phyloP scores from a whole-genome alignment of 2,888 invertebrate species.

The Siphonodentalium dalli region DNA sequence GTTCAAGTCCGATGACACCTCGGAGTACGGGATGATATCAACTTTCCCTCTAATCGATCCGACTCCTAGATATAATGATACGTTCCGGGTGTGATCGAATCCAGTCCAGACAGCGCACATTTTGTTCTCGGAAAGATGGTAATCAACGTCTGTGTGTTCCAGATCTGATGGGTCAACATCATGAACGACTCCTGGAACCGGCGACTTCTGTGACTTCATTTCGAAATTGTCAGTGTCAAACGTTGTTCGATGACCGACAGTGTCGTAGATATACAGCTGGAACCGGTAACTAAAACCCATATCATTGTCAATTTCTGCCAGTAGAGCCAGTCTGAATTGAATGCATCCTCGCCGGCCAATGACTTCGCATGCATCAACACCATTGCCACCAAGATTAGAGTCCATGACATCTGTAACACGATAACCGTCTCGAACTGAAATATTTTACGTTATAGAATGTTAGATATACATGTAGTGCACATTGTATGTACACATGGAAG shows the following conservation, averaged over 20 bases:
- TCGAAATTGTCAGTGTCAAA: conserved; percentile 15
- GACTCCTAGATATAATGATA: conserved; percentile 17
- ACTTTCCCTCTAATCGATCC: conserved; percentile 5
- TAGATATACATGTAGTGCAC: no score
- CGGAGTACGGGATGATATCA: conserved; percentile 15
- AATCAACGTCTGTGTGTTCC: conserved; percentile 11
- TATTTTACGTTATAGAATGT: no score
- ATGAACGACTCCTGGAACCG: conserved; percentile 20
- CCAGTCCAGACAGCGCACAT: conserved; percentile 22
- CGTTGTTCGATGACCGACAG: conserved; percentile 29
- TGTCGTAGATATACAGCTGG: conserved; percentile 28
- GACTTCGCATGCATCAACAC: no score
- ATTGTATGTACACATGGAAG: no score
- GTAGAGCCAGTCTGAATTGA: conserved; percentile 10
- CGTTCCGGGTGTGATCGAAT: conserved; percentile 16
- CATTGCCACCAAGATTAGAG: no score
- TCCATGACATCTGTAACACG: no score
- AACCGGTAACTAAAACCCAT: conserved; percentile 10
- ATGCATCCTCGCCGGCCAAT: no score
- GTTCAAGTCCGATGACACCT: neutral
- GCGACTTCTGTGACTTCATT: conserved; percentile 25
- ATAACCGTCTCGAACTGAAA: no score
- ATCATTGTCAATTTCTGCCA: conserved; percentile 22
- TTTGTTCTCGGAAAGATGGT: conserved; percentile 15
- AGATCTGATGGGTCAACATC: conserved; percentile 18